Evolutionary conservation across 1,140 invertebrate genomes (phyloP), one percentile per base, ranked within the genome.

Genomic region (Bombus waltoni): DNA sequence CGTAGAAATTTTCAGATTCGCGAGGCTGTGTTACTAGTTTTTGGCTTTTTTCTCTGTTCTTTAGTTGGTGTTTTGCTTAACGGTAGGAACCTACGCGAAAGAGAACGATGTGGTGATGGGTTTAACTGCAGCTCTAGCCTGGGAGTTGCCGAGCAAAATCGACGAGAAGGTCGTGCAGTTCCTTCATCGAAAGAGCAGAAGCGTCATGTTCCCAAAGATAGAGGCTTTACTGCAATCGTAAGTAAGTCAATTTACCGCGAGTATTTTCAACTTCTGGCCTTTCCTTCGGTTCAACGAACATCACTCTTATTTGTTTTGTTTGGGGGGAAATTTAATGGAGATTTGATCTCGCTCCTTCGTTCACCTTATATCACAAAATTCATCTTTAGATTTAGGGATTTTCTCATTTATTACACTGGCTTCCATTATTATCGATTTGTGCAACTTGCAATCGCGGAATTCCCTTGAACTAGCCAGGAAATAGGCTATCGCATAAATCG

Each of bases 61-160:
- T 25, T 81, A 96, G 95, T 73, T 95, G 84, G 95, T 95, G 66
- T 95, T 94, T 89, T 96, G 95, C 85, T 87, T 95, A 86, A 95
- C 95, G 18, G 92, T 94, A 68, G 94, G 94, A 87, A 93, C 94
- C 72, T 93, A 94, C 83, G 92, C 91, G 13, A 91, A 90, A 77
- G 86, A 92, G 40, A 91, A 89, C 32, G 94, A 95, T 75, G 89
- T 95, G 65, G 94, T 95, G 25, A 77, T 95, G 42, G 95, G 95
- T 81, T 85, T 94, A 87, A 95, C 95, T 40, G 93, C 94, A 11
- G 95, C 95, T 25, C 90, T 95, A 83, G 95, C 95, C 53, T 96
- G 94, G 94, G 94, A 95, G 89, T 90, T 96, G 65, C 95, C 95
- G 28, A 93, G 70, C 80, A 93, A 95, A 89, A 87, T 95, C 28